Evolutionary conservation across 2,888 invertebrate species (phyloP).

Genomic region (Sphecodes monilicornis): DNA sequence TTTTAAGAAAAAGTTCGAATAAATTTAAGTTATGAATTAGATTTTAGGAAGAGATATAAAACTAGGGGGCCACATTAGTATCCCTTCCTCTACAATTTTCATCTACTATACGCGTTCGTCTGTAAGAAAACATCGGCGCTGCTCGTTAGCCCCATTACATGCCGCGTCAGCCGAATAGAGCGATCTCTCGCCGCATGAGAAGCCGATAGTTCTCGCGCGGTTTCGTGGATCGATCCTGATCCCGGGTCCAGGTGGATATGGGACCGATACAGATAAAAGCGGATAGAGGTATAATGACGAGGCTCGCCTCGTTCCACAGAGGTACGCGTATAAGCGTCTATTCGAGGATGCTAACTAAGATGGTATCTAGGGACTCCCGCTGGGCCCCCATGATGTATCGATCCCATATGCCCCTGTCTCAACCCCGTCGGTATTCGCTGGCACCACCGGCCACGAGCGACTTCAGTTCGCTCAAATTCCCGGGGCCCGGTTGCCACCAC

Average conservation of each 20-base stretch:
- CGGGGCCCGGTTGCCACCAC: conserved; percentile 38
- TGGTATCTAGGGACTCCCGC: conserved; percentile 80
- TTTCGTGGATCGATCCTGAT: conserved; percentile 35
- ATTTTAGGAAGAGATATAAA: no score
- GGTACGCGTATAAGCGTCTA: conserved; percentile 75
- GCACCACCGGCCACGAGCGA: conserved; percentile 40
- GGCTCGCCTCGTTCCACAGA: conserved; percentile 66
- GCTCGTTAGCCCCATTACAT: conserved; percentile 41
- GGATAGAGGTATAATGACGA: conserved; percentile 77
- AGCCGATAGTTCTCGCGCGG: conserved; percentile 21
- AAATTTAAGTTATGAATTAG: no score
- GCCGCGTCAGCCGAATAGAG: conserved; percentile 23
- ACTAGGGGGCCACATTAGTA: not conserved
- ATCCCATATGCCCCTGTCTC: conserved; percentile 79
- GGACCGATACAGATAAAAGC: conserved; percentile 76
- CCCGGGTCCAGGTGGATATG: conserved; percentile 60
- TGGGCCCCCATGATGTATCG: conserved; percentile 83
- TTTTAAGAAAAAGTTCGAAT: not conserved
- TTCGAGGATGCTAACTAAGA: conserved; percentile 78
- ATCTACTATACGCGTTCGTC: not conserved
- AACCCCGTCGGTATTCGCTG: conserved; percentile 49
- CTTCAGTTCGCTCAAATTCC: conserved; percentile 52
- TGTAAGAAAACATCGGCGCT: not conserved
- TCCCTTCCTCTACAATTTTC: not conserved
- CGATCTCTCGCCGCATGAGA: conserved; percentile 24